Conservation (phyloP, 2,888 invertebrate species). For the Andrena hattorfiana region DNA sequence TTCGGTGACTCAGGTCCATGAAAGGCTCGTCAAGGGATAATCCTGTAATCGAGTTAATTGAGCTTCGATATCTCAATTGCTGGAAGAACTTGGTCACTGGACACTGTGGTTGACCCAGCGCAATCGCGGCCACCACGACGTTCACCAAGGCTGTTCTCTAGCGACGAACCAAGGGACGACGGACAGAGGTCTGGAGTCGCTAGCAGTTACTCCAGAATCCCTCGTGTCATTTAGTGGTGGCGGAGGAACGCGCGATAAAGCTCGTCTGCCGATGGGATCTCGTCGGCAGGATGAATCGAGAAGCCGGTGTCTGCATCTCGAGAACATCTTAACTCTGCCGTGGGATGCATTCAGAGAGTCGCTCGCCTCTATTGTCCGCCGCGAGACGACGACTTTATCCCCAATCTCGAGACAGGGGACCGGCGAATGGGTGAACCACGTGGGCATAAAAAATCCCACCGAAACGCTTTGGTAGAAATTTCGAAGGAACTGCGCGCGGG, state of each 20-base stretch:
- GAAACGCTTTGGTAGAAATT: no score
- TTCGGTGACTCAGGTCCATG: no score
- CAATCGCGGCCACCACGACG: no score
- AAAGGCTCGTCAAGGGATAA: no score
- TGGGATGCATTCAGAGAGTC: neutral
- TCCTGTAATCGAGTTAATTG: no score
- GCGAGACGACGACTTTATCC: neutral
- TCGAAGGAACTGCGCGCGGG: no score
- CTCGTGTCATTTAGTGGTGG: neutral
- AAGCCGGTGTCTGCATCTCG: neutral
- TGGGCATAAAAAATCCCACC: no score
- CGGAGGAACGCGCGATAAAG: conserved; percentile 2
- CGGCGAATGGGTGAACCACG: neutral
- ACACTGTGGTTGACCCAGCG: no score
- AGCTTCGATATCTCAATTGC: no score
- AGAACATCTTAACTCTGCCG: neutral
- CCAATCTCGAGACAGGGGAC: neutral
- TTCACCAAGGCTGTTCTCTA: no score
- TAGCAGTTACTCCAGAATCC: conserved; percentile 21
- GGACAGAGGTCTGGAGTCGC: neutral
- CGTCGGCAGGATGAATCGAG: conserved; percentile 4
- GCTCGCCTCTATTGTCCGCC: neutral
- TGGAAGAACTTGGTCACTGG: no score
- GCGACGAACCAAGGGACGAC: neutral
- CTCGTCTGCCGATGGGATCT: conserved; percentile 14